Evolutionary conservation across 1,140 invertebrate species (phyloP).

Genomic region (Drosophila sp.): DNA sequence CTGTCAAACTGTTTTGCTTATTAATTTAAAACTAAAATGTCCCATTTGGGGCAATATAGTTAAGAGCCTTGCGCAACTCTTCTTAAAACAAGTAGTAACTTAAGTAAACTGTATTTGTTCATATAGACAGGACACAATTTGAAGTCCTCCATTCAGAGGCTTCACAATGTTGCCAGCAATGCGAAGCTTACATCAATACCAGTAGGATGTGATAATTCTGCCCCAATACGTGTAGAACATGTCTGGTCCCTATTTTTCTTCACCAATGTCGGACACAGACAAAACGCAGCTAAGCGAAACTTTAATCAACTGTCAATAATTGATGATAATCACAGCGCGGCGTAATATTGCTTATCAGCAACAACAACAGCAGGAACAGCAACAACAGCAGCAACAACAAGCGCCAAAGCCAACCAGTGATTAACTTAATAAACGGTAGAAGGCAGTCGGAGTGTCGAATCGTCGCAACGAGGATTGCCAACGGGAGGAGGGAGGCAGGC

Average conservation of each 20-base stretch:
- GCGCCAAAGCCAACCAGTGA: conserved; percentile 41
- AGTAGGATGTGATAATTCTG: conserved; percentile 12
- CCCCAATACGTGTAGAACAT: too few relatives aligned
- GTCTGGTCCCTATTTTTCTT: not conserved
- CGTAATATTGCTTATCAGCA: conserved; percentile 52
- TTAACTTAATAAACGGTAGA: conserved; percentile 51
- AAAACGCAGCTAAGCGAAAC: conserved; percentile 53
- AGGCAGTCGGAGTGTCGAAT: not conserved
- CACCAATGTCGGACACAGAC: conserved; percentile 4
- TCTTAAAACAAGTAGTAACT: not conserved
- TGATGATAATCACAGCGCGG: conserved; percentile 60
- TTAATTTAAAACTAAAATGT: too few relatives aligned
- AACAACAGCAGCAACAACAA: conserved; percentile 27
- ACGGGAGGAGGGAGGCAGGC: not conserved
- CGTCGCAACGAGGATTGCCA: not conserved
- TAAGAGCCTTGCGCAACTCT: not conserved
- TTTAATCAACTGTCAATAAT: conserved; percentile 69
- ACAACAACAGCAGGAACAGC: conserved; percentile 20
- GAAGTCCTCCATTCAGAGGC: not conserved
- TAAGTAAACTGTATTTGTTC: not conserved
- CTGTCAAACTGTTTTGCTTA: not conserved
- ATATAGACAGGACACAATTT: too few relatives aligned
- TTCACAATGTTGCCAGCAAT: not conserved
- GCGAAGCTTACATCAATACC: conserved; percentile 25
- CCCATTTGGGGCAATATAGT: not conserved